phyloP scores from a whole-genome alignment of 1,140 invertebrate genomes.

The Lineus longissimus region DNA sequence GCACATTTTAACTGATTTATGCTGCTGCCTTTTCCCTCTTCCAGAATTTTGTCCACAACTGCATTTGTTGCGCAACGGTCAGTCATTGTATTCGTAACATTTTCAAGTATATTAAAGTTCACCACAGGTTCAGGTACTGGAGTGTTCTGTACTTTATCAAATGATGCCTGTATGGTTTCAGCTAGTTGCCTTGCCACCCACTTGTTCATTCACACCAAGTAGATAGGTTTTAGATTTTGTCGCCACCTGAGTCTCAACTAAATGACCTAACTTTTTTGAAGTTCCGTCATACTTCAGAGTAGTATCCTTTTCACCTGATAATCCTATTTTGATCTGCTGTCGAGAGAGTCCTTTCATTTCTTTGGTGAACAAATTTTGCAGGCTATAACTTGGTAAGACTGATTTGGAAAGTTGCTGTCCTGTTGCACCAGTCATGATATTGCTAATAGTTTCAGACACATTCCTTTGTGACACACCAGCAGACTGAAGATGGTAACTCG shows the following conservation, averaged over 20 bases:
- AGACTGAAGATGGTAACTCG: background rate
- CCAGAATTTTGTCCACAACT: background rate
- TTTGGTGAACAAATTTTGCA: background rate
- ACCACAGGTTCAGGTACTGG: background rate
- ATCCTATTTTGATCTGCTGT: background rate
- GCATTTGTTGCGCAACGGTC: background rate
- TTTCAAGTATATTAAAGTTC: background rate
- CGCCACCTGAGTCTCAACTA: background rate
- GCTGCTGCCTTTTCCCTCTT: background rate
- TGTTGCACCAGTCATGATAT: too few species aligned
- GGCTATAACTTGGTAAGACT: background rate
- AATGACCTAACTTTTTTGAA: slow-evolving; percentile 2
- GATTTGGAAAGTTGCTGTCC: too few species aligned
- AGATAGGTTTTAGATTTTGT: background rate
- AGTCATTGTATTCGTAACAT: slow-evolving; percentile 1
- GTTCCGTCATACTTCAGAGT: slow-evolving; percentile 2
- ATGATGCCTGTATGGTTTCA: background rate
- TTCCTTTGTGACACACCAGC: background rate
- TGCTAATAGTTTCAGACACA: background rate
- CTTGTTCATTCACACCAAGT: background rate
- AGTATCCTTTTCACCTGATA: background rate
- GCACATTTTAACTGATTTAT: slow-evolving; percentile 4
- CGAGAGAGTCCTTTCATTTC: slow-evolving; percentile 1
- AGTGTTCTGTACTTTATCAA: background rate
- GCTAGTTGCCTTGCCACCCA: background rate